Evolutionary conservation across 2,888 invertebrate genomes (phyloP).

Genomic region (Mimas tiliae): DNA sequence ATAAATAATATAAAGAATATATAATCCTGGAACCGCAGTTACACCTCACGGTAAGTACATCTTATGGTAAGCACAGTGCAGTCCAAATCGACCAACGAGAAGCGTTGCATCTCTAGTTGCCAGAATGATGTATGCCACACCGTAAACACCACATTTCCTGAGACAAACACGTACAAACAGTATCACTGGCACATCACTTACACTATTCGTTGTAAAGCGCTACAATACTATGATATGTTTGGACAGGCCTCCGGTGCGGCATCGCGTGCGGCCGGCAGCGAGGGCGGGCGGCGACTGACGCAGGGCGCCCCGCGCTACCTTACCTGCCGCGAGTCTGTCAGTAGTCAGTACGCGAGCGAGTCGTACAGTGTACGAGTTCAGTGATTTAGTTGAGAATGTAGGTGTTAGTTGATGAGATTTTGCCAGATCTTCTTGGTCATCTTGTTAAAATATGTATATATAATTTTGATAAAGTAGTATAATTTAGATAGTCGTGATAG

Average conservation of each 20-base stretch:
- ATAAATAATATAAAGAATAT: no score
- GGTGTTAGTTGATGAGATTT: neutral
- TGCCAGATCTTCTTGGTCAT: neutral
- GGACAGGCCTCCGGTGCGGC: slow-evolving; percentile 63
- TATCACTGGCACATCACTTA: slow-evolving; percentile 14
- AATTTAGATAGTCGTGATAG: no score
- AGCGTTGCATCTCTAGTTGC: neutral
- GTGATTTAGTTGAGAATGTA: neutral
- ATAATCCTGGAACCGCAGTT: neutral
- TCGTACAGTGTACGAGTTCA: neutral
- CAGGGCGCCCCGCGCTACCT: slow-evolving; percentile 45
- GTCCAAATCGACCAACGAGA: neutral
- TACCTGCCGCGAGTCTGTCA: slow-evolving; percentile 20
- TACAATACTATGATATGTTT: slow-evolving; percentile 72
- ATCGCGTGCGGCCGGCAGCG: slow-evolving; percentile 57
- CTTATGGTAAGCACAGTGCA: neutral
- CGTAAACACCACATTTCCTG: neutral
- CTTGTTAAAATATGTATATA: no score
- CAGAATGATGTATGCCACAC: neutral
- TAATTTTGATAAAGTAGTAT: no score
- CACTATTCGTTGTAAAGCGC: slow-evolving; percentile 40
- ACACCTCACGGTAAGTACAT: neutral
- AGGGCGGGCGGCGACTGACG: slow-evolving; percentile 76
- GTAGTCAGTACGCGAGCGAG: neutral
- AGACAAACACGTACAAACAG: slow-evolving; percentile 22